Base-by-base conservation (phyloP, 1,140 invertebrate genomes). In the Cydia splendana region DNA sequence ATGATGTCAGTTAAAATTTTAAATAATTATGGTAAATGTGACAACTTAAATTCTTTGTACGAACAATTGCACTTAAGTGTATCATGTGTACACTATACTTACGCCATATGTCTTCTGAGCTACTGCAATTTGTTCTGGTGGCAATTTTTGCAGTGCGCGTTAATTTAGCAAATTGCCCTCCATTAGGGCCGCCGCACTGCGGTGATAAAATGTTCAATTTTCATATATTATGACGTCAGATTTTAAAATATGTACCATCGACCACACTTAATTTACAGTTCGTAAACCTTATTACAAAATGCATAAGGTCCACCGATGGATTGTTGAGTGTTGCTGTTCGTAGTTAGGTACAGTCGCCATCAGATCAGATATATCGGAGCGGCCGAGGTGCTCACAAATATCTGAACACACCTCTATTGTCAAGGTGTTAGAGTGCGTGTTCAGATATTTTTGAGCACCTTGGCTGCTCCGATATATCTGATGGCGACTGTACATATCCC, bases 81-180 rank as follows among this genome's bases (percentile, higher is more conserved):
- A 42, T 42, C 1, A 18, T 57, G n/a, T 20, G n/a, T n/a, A n/a
- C n/a, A 15, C 45, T 48, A 20, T n/a, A n/a, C n/a, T 24, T 62
- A 62, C 18, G 18, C 18, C 20, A 62, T 62, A 24, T 62, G 57
- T 62, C 18, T 24, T 12, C 20, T 62, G 57, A 24, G 57, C 9
- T 12, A 20, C 57, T 7, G 10, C 57, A 62, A 62, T 62, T 62
- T 62, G 57, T 62, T 62, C 20, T 62, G 57, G 57, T 24, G 57
- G 57, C 57, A 62, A 62, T 62, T 62, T 62, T 62, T 62, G 57
- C 20, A 62, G 9, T 24, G 57, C 57, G 57, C 57, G 57, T 62
- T 62, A 62, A 62, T 62, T 62, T 24, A 24, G 57, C 57, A 62
- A 62, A 62, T 62, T 62, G 57, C 57, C n/a, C 7, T 24, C 57